phyloP scores from a whole-genome alignment of 1,140 invertebrate genomes.

The Drosophila tristis region DNA sequence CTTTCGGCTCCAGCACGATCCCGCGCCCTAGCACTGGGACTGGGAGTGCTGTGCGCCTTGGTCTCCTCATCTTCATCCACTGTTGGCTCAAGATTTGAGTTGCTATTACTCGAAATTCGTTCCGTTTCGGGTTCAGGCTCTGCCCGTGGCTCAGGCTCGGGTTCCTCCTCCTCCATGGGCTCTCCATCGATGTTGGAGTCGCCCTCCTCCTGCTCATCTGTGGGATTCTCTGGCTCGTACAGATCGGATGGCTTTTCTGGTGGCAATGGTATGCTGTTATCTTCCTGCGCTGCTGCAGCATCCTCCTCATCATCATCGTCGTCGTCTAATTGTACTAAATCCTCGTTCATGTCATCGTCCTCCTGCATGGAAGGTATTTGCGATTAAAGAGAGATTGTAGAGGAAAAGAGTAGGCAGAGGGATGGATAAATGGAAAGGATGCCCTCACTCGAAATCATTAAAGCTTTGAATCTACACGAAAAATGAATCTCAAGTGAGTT shows the following conservation, averaged over 20 bases:
- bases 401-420: conserved; percentile 17
- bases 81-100: conserved; percentile 2
- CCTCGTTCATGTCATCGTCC: conserved; percentile 82
- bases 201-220: conserved; percentile 54
- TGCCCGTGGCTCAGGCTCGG: conserved; percentile 1
- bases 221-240: conserved; percentile 81
- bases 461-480: no score
- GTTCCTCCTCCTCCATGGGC: conserved; percentile 1
- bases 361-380: conserved; percentile 45
- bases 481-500: no score
- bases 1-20: conserved; percentile 34
- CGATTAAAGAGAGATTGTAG: conserved; percentile 45
- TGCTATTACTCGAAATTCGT: neutral
- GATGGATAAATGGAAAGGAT: neutral
- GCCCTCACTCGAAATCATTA: no score
- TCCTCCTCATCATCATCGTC: conserved; percentile 63
- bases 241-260: conserved; percentile 47
- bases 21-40: conserved; percentile 48
- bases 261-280: conserved; percentile 66
- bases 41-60: conserved; percentile 57
- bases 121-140: conserved; percentile 27
- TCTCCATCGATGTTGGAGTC: conserved; percentile 17
- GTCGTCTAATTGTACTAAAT: conserved; percentile 84
- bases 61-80: conserved; percentile 44
- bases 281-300: no score